Base-by-base conservation (phyloP, 2,797 vertebrate genomes). In the Danio albolineatus region DNA sequence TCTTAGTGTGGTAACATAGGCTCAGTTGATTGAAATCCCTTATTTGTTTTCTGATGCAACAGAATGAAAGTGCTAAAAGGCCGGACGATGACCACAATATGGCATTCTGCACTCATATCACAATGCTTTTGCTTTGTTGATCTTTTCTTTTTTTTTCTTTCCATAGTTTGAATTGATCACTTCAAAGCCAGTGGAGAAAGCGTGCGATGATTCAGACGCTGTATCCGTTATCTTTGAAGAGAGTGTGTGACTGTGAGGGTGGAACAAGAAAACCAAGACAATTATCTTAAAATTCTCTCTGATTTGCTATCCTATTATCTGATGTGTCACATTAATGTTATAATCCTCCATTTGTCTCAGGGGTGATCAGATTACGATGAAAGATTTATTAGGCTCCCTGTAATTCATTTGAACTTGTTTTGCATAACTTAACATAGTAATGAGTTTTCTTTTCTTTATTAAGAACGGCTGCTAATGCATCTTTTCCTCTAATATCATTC, bases 391-490 rank as follows among this genome's bases (percentile, higher is more conserved):
- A 88, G 85, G 91, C 53, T 89, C 82, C 84, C 60, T 66, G 66
- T 84, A 79, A 84, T 92, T 89, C 87, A 92, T 88, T 88, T 86
- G 79, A 90, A 89, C 90, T 92, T 92, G 90, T 93, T 93, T 92
- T 91, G 87, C 81, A 85, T 82, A 89, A 86, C 87, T 93, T 93
- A 91, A 85, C 90, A 92, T 91, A 92, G 90, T 89, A 91, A 90
- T 88, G 69, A 81, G 82, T 86, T 87, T 90, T 86, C 89, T 90
- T 89, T 88, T 91, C 89, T 78, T 53, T 76, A 46, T 79, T 88
- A 89, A 91, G 86, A 85, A 83, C 74, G 89, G 87, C 90, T 89
- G 90, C 74, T 85, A 89, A 90, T 91, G 21, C 56, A 53, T 92
- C 91, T 83, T 83, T 87, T 87, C 13, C 57, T 21, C 85, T 90